Conservation (phyloP, 2,113 vertebrate genomes). For the Vanacampus margaritifer region DNA sequence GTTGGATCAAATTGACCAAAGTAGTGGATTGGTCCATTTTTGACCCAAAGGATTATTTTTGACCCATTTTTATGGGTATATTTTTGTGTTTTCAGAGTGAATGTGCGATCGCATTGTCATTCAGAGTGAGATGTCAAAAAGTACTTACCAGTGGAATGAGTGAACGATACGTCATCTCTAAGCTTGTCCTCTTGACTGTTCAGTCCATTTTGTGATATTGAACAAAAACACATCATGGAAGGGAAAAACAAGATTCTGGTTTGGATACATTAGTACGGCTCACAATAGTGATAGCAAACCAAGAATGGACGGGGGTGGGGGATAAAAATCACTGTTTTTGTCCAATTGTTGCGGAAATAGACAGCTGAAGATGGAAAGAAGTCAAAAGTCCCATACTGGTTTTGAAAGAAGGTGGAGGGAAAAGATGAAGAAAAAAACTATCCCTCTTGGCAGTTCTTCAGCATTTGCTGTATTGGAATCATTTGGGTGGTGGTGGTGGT, state of each 20-base stretch:
- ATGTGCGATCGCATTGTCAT: slow-evolving; percentile 20
- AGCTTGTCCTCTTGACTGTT: slow-evolving; percentile 15
- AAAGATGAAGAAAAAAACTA: slow-evolving; percentile 52
- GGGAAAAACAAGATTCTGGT: slow-evolving; percentile 21
- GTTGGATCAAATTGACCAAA: too few relatives aligned
- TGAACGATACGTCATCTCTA: too few relatives aligned
- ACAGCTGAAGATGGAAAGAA: slow-evolving; percentile 45
- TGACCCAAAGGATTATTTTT: too few relatives aligned
- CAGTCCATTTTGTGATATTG: slow-evolving; percentile 29
- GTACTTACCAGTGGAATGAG: slow-evolving; percentile 58
- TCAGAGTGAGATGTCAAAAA: slow-evolving; percentile 35
- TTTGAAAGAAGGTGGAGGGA: slow-evolving; percentile 46
- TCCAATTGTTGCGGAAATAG: slow-evolving; percentile 52
- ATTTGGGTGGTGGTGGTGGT: neutral
- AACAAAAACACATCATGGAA: slow-evolving; percentile 21
- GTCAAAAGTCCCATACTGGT: slow-evolving; percentile 57
- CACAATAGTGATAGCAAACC: slow-evolving; percentile 43
- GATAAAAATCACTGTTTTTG: slow-evolving; percentile 52
- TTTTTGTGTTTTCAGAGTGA: neutral
- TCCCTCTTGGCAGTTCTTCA: slow-evolving; percentile 57
- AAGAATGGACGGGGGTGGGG: slow-evolving; percentile 36
- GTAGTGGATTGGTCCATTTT: too few relatives aligned
- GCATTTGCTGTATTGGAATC: slow-evolving; percentile 39
- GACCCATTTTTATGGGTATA: too few relatives aligned
- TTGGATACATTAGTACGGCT: slow-evolving; percentile 42